Evolutionary conservation across 2,888 invertebrate species (phyloP).

Genomic region (Cecidostiba fungosa): DNA sequence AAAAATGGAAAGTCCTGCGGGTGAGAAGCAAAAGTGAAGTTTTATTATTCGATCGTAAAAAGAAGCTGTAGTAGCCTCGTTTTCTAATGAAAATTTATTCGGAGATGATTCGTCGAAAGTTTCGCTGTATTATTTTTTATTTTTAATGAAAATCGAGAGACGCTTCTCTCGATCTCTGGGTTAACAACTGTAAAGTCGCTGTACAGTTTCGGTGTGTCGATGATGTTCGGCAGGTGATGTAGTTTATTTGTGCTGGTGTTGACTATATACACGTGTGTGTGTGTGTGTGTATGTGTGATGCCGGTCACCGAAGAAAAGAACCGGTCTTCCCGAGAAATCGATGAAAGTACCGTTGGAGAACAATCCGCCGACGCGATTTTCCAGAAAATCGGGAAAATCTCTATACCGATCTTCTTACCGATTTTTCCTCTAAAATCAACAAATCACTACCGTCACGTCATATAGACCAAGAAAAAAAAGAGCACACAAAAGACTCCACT

Average conservation of each 20-base stretch:
- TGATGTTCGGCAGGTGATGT: too few species aligned
- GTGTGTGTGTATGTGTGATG: not conserved
- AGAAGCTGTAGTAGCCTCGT: not conserved
- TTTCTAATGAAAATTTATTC: slow-evolving; percentile 7
- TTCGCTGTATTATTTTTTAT: not conserved
- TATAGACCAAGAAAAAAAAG: not conserved
- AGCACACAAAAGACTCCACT: not conserved
- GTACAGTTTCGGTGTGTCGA: not conserved
- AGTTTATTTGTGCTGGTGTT: too few species aligned
- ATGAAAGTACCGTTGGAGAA: slow-evolving; percentile 32
- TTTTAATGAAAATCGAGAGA: not conserved
- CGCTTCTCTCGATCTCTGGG: too few species aligned
- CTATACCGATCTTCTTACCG: not conserved
- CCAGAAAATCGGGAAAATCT: slow-evolving; percentile 3
- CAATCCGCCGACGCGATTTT: slow-evolving; percentile 2
- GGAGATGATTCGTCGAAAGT: not conserved
- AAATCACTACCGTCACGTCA: not conserved
- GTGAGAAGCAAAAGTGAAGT: not conserved
- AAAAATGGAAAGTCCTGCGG: not conserved
- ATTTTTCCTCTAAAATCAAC: too few species aligned
- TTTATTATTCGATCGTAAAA: slow-evolving; percentile 11
- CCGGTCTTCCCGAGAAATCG: slow-evolving; percentile 21
- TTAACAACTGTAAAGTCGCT: not conserved
- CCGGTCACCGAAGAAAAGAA: not conserved
- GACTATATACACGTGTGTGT: too few species aligned